Evolutionary conservation across 1,140 invertebrate species (phyloP).

Genomic region (Camponotus floridanus): DNA sequence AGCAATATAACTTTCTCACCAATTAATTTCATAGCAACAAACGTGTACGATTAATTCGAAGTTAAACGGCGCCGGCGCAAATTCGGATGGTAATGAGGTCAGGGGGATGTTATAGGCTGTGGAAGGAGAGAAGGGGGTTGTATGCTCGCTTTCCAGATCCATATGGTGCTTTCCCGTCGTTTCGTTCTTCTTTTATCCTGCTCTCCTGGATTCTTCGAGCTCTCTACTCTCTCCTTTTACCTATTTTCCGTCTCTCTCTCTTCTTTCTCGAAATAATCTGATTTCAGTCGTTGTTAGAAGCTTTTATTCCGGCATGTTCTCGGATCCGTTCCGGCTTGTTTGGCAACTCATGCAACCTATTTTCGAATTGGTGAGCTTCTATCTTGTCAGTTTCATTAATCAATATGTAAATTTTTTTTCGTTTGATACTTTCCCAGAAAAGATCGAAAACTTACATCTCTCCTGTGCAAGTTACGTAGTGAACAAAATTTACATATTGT

Average conservation of each 20-base stretch:
- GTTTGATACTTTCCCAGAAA: not conserved
- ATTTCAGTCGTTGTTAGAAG: constrained; percentile 60
- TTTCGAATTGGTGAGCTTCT: constrained; percentile 48
- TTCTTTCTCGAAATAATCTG: constrained; percentile 53
- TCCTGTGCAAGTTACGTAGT: not conserved
- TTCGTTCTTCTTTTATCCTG: constrained; percentile 30
- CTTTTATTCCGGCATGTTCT: constrained; percentile 53
- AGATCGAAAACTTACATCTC: constrained; percentile 8
- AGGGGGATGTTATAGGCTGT: constrained; percentile 14
- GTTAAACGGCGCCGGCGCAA: constrained; percentile 58
- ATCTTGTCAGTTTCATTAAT: constrained; percentile 43
- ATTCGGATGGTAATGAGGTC: constrained; percentile 65
- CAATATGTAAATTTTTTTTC: constrained; percentile 52
- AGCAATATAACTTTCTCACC: constrained; percentile 76
- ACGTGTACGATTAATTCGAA: constrained; percentile 67
- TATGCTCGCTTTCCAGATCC: constrained; percentile 30
- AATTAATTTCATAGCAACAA: constrained; percentile 77
- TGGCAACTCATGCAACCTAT: constrained; percentile 57
- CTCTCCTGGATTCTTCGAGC: constrained; percentile 3
- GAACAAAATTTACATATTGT: constrained; percentile 1
- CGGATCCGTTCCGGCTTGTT: constrained; percentile 55
- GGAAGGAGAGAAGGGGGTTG: not conserved
- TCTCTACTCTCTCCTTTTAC: not conserved
- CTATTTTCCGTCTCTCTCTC: not conserved
- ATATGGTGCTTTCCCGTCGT: constrained; percentile 42